A percentile compares a stretch with the other conserved stretches of the same genome.
Conservation (phyloP, 2,113 vertebrate species). For the Urocynchramus pylzowi region DNA sequence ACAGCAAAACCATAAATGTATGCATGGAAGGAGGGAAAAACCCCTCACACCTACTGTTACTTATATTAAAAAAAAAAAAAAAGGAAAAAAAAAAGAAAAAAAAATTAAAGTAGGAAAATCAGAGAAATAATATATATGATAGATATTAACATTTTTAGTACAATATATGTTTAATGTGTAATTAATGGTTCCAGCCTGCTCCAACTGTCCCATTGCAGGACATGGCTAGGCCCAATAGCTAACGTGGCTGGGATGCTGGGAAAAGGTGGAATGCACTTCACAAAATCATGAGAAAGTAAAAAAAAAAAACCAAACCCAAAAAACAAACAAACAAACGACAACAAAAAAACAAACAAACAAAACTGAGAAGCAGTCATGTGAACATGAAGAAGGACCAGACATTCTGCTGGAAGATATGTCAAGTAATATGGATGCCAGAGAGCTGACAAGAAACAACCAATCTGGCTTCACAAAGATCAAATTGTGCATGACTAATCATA, state of each 20-base stretch:
- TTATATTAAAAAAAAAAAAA: too few species aligned
- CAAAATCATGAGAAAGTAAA: background rate
- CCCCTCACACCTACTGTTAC: fast-evolving
- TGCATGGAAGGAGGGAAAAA: background rate
- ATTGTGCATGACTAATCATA: background rate
- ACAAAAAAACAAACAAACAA: background rate
- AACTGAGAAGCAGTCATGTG: background rate
- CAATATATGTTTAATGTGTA: background rate
- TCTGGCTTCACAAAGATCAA: background rate
- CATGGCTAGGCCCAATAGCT: fast-evolving
- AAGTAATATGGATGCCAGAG: background rate
- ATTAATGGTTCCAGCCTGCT: background rate
- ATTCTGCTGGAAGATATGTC: background rate
- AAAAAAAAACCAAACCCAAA: background rate
- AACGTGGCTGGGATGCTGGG: fast-evolving
- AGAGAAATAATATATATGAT: background rate
- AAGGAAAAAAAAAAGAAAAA: fast-evolving
- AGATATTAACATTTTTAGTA: background rate
- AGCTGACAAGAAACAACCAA: background rate
- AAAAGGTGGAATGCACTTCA: background rate
- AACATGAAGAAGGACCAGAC: background rate
- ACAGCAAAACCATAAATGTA: background rate
- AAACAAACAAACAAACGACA: too few species aligned
- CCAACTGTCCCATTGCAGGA: background rate
- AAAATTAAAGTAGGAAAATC: background rate